Evolutionary conservation across 92 coral and sea anemone genomes (phyloP).

Genomic region (Bergia sp.): DNA sequence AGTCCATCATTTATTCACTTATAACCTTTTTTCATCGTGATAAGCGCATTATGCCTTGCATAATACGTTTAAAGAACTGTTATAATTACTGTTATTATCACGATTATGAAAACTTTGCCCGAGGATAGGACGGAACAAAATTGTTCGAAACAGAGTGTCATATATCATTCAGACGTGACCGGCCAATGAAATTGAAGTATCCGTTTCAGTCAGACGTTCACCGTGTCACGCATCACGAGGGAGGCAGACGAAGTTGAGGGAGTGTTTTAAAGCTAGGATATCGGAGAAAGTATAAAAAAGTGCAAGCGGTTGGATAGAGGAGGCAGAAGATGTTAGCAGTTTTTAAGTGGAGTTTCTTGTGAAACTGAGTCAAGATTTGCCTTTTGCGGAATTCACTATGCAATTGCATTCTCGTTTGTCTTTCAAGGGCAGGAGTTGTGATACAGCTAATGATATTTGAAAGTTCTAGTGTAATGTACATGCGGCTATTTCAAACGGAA

Average conservation of each 20-base stretch:
- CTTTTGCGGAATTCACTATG: neutral
- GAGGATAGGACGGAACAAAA: no score
- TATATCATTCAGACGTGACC: conserved; percentile 21
- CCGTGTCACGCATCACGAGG: conserved; percentile 24
- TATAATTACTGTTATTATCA: no score
- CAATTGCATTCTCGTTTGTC: neutral
- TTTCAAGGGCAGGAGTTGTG: neutral
- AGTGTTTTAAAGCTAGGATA: neutral
- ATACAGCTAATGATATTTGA: neutral
- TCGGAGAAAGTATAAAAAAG: neutral
- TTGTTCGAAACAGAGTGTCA: conserved; percentile 2
- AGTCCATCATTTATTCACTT: no score
- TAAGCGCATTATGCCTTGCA: no score
- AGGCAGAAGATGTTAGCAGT: neutral
- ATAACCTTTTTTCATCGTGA: no score
- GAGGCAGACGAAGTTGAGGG: conserved; percentile 1
- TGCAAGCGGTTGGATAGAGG: neutral
- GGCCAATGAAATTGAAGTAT: conserved; percentile 19
- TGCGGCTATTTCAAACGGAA: neutral
- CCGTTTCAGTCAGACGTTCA: neutral
- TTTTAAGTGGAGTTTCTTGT: neutral
- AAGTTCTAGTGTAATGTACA: neutral
- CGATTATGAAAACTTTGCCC: no score
- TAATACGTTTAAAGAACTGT: no score
- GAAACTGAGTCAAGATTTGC: neutral